Percentiles rank a stretch among this genome's conserved stretches.
Evolutionary conservation across 1,140 invertebrate species (phyloP).

Genomic region (Drosophila busckii): DNA sequence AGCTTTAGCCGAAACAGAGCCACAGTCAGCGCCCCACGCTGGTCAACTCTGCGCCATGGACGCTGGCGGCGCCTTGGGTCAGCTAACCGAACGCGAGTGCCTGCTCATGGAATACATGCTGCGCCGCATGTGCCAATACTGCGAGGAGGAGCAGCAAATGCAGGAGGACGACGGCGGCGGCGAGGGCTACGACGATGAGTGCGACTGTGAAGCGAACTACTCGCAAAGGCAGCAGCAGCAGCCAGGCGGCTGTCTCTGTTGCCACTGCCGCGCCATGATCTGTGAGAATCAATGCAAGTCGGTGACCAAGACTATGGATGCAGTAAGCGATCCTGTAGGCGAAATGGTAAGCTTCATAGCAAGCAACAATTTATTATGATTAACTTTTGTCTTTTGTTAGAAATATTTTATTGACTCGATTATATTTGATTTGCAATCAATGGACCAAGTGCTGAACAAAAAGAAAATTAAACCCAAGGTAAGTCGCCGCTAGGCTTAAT

Average conservation of each 20-base stretch:
- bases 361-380: no score
- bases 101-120: constrained; percentile 20
- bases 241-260: constrained; percentile 34
- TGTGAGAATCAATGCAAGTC: constrained; percentile 53
- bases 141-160: background rate
- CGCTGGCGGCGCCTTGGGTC: background rate
- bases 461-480: constrained; percentile 53
- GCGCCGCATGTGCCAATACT: constrained; percentile 22
- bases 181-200: background rate
- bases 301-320: constrained; percentile 44
- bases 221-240: background rate
- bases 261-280: constrained; percentile 55
- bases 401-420: constrained; percentile 74
- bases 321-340: constrained; percentile 36
- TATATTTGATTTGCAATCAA: constrained; percentile 61
- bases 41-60: background rate
- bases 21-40: background rate
- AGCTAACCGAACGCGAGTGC: constrained; percentile 21
- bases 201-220: background rate
- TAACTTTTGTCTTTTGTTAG: constrained; percentile 15
- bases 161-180: constrained; percentile 8
- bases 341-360: constrained; percentile 50
- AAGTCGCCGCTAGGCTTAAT: background rate
- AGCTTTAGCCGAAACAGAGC: no score
- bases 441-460: constrained; percentile 59